Conservation (phyloP, 35 echinoderm and acorn worm genomes). For the Apostichopus californicus region DNA sequence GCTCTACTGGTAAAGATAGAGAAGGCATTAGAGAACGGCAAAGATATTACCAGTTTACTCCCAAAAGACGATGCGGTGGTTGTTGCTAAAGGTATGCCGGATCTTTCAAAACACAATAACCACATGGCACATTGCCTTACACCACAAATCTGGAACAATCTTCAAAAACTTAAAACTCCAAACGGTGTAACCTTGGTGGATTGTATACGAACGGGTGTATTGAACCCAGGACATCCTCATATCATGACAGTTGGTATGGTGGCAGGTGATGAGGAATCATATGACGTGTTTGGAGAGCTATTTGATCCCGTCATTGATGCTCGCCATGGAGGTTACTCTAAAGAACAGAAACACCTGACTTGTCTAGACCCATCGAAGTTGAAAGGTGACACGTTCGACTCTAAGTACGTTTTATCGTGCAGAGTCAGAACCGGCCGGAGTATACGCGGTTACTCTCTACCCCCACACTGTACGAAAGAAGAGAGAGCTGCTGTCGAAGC, state of each 20-base stretch:
- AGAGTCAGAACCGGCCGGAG: slow-evolving; percentile 95
- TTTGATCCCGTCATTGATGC: slow-evolving; percentile 98
- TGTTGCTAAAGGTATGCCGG: slow-evolving; percentile 72
- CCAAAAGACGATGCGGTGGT: slow-evolving; percentile 34
- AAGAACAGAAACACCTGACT: slow-evolving; percentile 82
- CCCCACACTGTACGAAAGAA: slow-evolving; percentile 80
- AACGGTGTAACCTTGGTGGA: slow-evolving; percentile 73
- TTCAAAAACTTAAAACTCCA: slow-evolving; percentile 78
- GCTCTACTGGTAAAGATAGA: slow-evolving; percentile 78
- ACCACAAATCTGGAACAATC: slow-evolving; percentile 75
- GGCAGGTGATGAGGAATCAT: slow-evolving; percentile 95
- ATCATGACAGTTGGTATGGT: slow-evolving; percentile 99
- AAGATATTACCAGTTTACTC: slow-evolving; percentile 63
- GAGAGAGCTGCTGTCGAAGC: slow-evolving; percentile 85
- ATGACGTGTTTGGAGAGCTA: slow-evolving; percentile 86
- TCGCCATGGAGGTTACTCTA: slow-evolving; percentile 86
- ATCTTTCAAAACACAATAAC: slow-evolving; percentile 96
- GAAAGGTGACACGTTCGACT: slow-evolving; percentile 80
- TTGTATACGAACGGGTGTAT: slow-evolving; percentile 81
- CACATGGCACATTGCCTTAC: slow-evolving; percentile 91
- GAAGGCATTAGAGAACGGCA: slow-evolving; percentile 79
- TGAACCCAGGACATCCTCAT: slow-evolving; percentile 96
- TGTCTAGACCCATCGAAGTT: slow-evolving; percentile 80
- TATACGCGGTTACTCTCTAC: slow-evolving; percentile 89
- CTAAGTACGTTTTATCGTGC: slow-evolving; percentile 92